phyloP scores from a whole-genome alignment of 2,888 invertebrate genomes.

The Polydrusus tereticollis region DNA sequence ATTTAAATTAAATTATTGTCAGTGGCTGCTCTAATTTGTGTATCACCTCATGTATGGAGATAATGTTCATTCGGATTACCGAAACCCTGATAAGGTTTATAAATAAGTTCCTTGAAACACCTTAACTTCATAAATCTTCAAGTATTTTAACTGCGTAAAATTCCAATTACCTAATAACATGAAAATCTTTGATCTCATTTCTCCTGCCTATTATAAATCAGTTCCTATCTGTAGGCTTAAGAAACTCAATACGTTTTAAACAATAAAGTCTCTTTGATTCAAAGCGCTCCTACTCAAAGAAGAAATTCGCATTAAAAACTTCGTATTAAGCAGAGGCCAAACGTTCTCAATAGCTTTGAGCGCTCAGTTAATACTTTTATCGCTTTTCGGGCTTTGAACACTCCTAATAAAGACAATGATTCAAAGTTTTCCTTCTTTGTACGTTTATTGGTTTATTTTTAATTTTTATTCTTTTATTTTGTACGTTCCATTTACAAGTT shows the following conservation, averaged over 20 bases:
- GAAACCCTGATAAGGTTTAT: not conserved
- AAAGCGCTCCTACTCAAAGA: slow-evolving; percentile 33
- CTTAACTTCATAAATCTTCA: not conserved
- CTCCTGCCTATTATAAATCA: slow-evolving; percentile 23
- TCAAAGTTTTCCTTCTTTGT: slow-evolving; percentile 13
- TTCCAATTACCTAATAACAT: slow-evolving; percentile 17
- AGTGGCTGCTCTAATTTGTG: no score
- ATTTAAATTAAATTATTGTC: no score
- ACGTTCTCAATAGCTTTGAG: slow-evolving; percentile 41
- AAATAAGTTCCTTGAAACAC: not conserved
- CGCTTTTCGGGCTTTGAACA: slow-evolving; percentile 39
- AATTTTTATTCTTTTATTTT: not conserved
- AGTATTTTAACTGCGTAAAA: not conserved
- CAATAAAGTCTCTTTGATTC: slow-evolving; percentile 38
- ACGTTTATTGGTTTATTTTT: not conserved
- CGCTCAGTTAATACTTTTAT: slow-evolving; percentile 44
- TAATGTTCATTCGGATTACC: not conserved
- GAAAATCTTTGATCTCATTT: slow-evolving; percentile 21
- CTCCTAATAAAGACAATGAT: slow-evolving; percentile 28
- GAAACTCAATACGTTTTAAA: slow-evolving; percentile 39
- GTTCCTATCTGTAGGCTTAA: slow-evolving; percentile 27
- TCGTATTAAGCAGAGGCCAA: slow-evolving; percentile 38
- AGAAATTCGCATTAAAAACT: slow-evolving; percentile 41
- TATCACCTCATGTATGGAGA: no score
- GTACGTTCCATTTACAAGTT: not conserved